Evolutionary conservation across 2,888 invertebrate genomes (phyloP).

Genomic region (Tanypteryx hageni): DNA sequence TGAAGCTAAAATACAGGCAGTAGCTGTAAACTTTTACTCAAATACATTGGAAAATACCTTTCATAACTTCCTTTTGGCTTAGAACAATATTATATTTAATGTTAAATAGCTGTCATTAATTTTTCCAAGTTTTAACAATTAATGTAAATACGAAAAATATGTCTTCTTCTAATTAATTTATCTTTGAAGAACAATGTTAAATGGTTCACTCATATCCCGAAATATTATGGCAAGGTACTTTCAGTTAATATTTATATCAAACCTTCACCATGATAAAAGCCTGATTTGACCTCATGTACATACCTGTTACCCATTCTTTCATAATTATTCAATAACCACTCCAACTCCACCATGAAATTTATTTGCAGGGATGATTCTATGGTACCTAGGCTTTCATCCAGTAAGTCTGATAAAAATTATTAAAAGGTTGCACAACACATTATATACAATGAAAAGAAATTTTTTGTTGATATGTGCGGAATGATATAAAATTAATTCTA

Average conservation of each 20-base stretch:
- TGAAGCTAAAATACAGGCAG: constrained; percentile 63
- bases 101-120: not conserved
- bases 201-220: no score
- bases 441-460: not conserved
- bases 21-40: not conserved
- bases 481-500: not conserved
- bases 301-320: constrained; percentile 85
- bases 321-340: constrained; percentile 93
- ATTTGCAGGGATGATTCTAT: constrained; percentile 88
- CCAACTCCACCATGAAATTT: constrained; percentile 94
- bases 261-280: no score
- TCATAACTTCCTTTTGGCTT: no score
- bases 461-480: not conserved
- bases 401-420: constrained; percentile 79
- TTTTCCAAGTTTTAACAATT: not conserved
- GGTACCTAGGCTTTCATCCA: constrained; percentile 86
- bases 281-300: constrained; percentile 68
- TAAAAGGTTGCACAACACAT: not conserved
- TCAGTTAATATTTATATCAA: no score
- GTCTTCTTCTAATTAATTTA: no score
- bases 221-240: no score
- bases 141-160: not conserved
- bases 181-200: no score
- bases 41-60: not conserved
- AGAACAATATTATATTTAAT: no score